Evolutionary conservation across 2,797 vertebrate genomes (phyloP).

Genomic region (Coregonus suidteri): DNA sequence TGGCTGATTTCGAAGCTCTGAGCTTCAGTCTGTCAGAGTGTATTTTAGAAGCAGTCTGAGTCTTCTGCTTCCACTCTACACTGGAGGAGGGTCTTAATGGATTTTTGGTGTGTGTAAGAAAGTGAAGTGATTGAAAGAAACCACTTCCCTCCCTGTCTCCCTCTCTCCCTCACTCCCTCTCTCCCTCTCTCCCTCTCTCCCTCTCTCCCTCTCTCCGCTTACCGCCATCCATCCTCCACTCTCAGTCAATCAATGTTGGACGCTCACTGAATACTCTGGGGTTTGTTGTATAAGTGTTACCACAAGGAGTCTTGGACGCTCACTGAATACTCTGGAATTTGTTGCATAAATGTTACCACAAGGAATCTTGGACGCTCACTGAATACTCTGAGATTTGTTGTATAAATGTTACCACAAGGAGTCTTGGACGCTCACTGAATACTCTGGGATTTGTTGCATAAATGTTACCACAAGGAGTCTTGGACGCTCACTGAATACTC

Average conservation of each 20-base stretch:
- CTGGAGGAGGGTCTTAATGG: conserved; percentile 31
- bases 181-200: conserved; percentile 33
- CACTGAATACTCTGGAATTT: conserved; percentile 10
- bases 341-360: too few relatives aligned
- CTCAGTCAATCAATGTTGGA: conserved; percentile 61
- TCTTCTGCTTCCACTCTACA: conserved; percentile 39
- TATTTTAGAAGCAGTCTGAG: conserved; percentile 54
- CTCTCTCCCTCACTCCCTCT: neutral
- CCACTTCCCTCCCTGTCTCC: neutral
- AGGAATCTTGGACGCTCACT: too few relatives aligned
- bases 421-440: too few relatives aligned
- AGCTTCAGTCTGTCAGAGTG: conserved; percentile 35
- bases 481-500: too few relatives aligned
- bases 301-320: conserved; percentile 46
- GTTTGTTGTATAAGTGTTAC: conserved; percentile 72
- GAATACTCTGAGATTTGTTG: too few relatives aligned
- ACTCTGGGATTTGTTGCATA: too few relatives aligned
- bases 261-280: conserved; percentile 55
- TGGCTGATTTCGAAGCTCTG: conserved; percentile 51
- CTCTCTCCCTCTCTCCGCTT: neutral
- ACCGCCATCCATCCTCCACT: conserved; percentile 21
- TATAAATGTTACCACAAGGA: too few relatives aligned
- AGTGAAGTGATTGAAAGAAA: conserved; percentile 26
- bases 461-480: too few relatives aligned
- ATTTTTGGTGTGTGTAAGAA: conserved; percentile 4